Evolutionary conservation across 1,140 invertebrate species (phyloP), one percentile per base, ranked within the genome.

Genomic region (Grapholita molesta): DNA sequence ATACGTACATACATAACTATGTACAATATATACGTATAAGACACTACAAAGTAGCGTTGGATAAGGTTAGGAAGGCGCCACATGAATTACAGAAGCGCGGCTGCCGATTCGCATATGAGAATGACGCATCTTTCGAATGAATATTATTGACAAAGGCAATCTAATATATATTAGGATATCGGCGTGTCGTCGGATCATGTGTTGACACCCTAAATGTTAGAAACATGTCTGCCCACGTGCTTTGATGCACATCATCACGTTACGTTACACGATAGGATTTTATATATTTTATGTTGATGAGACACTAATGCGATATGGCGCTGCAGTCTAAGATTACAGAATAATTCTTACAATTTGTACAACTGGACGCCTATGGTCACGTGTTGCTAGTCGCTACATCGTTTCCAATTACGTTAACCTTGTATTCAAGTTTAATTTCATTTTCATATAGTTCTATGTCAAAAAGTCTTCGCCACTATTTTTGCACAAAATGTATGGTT

Each of bases 211-310:
- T 76, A 66, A 76, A 38, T 42, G 38, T 33, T 64, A 71, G 64
- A 69, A 73, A 67, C 74, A 76, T 76, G 74, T 67, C 69, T 2
- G 8, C 21, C 53, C 75, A 77, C 75, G 75, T 77, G 75, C 75
- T 68, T 35, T 8, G n/a, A 18, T 33, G 32, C 66, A 61, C 70
- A 15, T 30, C n/a, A 15, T 69, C 75, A 77, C 72, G 75, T 77
- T 74, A 74, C 65, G 64, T 52, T 66, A 71, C 75, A 74, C 72
- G 70, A 72, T 68, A 66, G 68, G 61, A n/a, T 48, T 71, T 73
- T 61, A 30, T 21, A 61, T 61, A 61, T 48, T 32, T 28, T 61
- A 61, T 61, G 55, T 28, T 25, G 24, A 61, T 61, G 55, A 28
- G 55, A 61, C 24, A 61, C 23, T 61, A 61, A 28, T 61, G 55